Evolutionary conservation across 2,888 invertebrate species (phyloP), one percentile per base, ranked within the genome.

Genomic region (Norana najaformis): DNA sequence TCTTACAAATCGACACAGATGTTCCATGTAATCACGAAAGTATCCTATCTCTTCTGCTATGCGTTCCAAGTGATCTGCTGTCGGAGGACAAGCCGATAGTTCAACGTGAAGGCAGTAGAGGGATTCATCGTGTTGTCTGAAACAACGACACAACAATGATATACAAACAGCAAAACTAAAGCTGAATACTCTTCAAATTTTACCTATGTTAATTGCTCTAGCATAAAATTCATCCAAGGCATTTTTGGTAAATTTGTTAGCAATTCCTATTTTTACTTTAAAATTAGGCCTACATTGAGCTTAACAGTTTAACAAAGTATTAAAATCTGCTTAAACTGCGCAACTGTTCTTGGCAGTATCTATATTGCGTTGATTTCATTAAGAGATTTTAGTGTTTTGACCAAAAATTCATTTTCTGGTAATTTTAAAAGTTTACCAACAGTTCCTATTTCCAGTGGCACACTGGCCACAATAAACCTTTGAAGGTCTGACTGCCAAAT

Each of bases 1-100:
- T 69, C 69, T 30, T 30, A 69, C n/a, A 69, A 5, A 8, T 30
- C 69, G 69, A n/a, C 69, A 69, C 69, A 69, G 69, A n/a, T 13
- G n/a, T 69, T 69, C 69, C 69, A 69, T 69, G 69, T 69, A 69
- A 69, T 69, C 69, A 69, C 69, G 69, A 69, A n/a, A 8, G 13
- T n/a, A 69, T 69, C 69, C 69, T n/a, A 69, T 69, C n/a, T n/a
- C 69, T 69, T 69, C 69, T n/a, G 69, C 69, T n/a, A 69, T 69
- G 69, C n/a, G 69, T 69, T 69, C 69, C 69, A 69, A 13, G 69
- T 69, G 69, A n/a, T 69, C 69, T 69, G 3, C 8, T 69, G 30
- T 69, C 69, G 69, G 69, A 30, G 3, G n/a, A n/a, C 69, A 69
- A n/a, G 69, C n/a, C 30, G n/a, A n/a, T 69, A 69, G 69, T 69